Percentiles rank a stretch among this genome's conserved stretches.
phyloP scores from a whole-genome alignment of 2,888 invertebrate genomes.

The Galerucella calmariensis region DNA sequence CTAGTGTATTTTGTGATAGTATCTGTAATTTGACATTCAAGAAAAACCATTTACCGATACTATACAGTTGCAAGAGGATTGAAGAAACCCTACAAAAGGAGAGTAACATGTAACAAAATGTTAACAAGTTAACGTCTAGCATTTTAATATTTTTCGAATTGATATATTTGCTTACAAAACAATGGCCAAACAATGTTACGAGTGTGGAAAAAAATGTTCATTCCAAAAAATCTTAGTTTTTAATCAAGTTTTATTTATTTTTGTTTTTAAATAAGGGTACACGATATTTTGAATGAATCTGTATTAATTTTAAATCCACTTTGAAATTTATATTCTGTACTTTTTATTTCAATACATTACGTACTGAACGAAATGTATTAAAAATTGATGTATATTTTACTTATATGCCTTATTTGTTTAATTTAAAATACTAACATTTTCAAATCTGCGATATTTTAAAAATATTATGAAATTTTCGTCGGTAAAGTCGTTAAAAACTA shows the following conservation, averaged over 20 bases:
- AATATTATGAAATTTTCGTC: too few relatives aligned
- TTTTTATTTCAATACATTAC: not conserved
- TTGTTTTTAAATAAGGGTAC: not conserved
- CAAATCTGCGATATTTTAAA: too few relatives aligned
- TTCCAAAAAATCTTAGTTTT: constrained; percentile 12
- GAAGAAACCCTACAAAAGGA: too few relatives aligned
- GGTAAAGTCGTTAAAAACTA: too few relatives aligned
- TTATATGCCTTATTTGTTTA: not conserved
- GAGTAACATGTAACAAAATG: not conserved
- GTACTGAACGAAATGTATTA: not conserved
- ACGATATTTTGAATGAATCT: not conserved
- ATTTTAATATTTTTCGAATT: not conserved
- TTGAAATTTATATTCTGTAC: not conserved
- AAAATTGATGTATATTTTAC: not conserved
- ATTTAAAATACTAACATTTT: too few relatives aligned
- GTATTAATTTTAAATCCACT: not conserved
- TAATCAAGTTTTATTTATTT: constrained; percentile 7
- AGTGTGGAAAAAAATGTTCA: not conserved
- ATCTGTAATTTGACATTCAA: not conserved
- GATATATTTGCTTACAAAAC: not conserved
- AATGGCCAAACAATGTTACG: not conserved
- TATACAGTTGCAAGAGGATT: not conserved
- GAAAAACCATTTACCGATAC: not conserved
- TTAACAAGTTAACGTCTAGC: too few relatives aligned
- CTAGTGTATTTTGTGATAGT: too few relatives aligned